A percentile compares a stretch with the other conserved stretches of the same genome.
phyloP scores from a whole-genome alignment of 2,888 invertebrate genomes.

The Drosophila suboccidentalis region DNA sequence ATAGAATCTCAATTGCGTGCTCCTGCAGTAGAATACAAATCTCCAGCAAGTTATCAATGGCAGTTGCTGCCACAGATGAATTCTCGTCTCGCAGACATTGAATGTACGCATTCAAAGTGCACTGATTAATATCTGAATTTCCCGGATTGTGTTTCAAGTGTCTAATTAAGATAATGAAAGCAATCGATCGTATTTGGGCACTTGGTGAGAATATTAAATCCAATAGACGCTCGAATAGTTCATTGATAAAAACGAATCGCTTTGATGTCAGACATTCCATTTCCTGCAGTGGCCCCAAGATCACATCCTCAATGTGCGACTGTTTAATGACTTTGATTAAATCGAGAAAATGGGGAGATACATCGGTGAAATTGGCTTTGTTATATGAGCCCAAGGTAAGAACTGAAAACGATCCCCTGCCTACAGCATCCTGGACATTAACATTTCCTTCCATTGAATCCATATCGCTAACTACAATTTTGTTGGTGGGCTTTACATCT shows the following conservation, averaged over 20 bases:
- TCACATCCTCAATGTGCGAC: conserved; percentile 86
- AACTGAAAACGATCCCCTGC: conserved; percentile 79
- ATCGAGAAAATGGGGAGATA: conserved; percentile 83
- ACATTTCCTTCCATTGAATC: conserved; percentile 84
- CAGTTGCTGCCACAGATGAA: conserved; percentile 92
- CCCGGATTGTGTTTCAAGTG: conserved; percentile 90
- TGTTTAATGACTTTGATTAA: conserved; percentile 84
- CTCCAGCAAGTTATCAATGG: conserved; percentile 93
- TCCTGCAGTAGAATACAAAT: conserved; percentile 94
- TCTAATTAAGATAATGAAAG: conserved; percentile 90
- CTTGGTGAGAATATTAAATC: conserved; percentile 89
- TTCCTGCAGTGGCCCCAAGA: conserved; percentile 89
- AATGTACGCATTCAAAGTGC: conserved; percentile 91
- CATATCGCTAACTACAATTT: conserved; percentile 82
- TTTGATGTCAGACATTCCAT: conserved; percentile 90
- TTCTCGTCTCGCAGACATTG: conserved; percentile 93
- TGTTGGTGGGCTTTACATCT: conserved; percentile 71
- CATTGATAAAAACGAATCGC: conserved; percentile 89
- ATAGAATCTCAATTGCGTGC: conserved; percentile 91
- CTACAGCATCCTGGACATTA: conserved; percentile 70
- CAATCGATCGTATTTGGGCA: conserved; percentile 89
- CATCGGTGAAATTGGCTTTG: conserved; percentile 76
- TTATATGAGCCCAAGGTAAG: conserved; percentile 79
- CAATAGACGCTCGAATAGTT: conserved; percentile 88
- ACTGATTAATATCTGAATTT: conserved; percentile 86